Evolutionary conservation across 2,888 invertebrate genomes (phyloP).

Genomic region (Papilio protenor): DNA sequence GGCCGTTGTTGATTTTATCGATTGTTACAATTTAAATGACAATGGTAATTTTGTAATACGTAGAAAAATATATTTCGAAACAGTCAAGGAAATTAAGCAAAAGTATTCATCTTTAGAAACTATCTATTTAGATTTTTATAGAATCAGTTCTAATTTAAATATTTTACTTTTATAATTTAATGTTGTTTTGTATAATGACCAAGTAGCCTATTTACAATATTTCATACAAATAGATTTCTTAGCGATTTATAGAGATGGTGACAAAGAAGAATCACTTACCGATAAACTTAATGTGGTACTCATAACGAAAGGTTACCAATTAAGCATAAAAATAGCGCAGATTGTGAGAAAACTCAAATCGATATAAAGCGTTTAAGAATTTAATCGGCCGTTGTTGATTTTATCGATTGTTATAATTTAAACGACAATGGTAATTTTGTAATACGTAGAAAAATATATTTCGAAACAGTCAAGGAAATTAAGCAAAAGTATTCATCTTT

Average conservation of each 20-base stretch:
- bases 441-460: background rate
- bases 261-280: background rate
- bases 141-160: too few relatives aligned
- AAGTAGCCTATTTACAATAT: too few relatives aligned
- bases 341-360: background rate
- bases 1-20: background rate
- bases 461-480: background rate
- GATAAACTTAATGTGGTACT: background rate
- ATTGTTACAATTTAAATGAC: background rate
- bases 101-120: background rate
- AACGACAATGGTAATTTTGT: background rate
- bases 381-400: background rate
- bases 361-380: background rate
- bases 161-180: too few relatives aligned
- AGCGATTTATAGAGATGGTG: background rate
- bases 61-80: background rate
- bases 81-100: background rate
- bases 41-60: background rate
- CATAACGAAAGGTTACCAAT: constrained; percentile 5
- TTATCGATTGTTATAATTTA: constrained; percentile 6
- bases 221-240: background rate
- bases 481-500: background rate
- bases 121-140: too few relatives aligned
- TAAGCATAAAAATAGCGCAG: constrained; percentile 8
- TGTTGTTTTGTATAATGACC: too few relatives aligned